Evolutionary conservation across 2,113 vertebrate genomes (phyloP).

Genomic region (Chionis minor): DNA sequence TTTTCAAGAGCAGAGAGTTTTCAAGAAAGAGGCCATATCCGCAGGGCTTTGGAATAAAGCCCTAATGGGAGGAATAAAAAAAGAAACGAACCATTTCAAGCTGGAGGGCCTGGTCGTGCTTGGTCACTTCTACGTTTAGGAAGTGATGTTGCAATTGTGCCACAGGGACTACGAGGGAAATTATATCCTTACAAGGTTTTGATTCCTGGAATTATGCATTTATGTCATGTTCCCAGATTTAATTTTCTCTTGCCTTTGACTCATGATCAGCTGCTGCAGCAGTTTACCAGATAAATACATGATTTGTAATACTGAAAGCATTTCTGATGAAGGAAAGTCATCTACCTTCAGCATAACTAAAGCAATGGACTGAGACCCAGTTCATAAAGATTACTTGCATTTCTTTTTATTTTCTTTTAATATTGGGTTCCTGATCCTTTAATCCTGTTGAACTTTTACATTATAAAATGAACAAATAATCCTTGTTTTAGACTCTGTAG

Average conservation of each 20-base stretch:
- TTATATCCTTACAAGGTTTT: background rate
- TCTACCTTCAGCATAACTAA: background rate
- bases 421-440: slow-evolving; percentile 37
- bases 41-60: background rate
- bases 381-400: background rate
- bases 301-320: background rate
- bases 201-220: background rate
- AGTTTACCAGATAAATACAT: slow-evolving; percentile 23
- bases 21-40: background rate
- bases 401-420: slow-evolving; percentile 56
- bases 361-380: background rate
- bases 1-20: background rate
- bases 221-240: background rate
- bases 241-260: slow-evolving; percentile 20
- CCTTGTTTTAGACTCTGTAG: background rate
- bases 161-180: background rate
- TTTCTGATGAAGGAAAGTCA: background rate
- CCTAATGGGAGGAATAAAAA: background rate
- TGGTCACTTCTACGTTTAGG: background rate
- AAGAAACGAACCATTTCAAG: background rate
- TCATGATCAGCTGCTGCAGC: background rate
- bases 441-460: slow-evolving; percentile 51
- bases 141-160: background rate
- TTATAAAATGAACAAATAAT: slow-evolving; percentile 32
- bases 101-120: background rate